Base-by-base conservation (phyloP, 2,113 vertebrate genomes). In the Puntigrus tetrazona region DNA sequence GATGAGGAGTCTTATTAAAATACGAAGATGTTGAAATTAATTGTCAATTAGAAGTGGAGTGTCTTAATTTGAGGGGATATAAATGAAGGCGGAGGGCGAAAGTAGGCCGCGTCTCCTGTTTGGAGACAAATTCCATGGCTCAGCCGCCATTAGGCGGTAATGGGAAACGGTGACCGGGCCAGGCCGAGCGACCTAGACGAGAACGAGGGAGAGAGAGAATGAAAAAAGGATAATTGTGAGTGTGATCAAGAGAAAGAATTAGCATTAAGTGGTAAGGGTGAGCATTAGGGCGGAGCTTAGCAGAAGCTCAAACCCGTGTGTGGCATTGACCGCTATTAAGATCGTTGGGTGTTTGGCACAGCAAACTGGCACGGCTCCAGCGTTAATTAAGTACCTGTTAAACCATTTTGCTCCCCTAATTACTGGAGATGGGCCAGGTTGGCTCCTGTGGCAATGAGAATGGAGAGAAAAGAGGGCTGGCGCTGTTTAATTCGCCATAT, bases 21-120 rank as follows among this genome's bases (percentile, higher is more conserved):
- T 94, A 95, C 94, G 93, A 95, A 95, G 94, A 95, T 94, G 94
- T 94, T 94, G 93, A 94, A 95, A 95, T 95, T 94, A 95, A 95
- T 95, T 95, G 94, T 94, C 94, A 95, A 95, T 95, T 95, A 94
- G 92, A 91, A 91, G 88, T 90, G 91, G 92, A 94, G 94, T 94
- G 92, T 95, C 94, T 95, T 95, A 93, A 95, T 95, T 94, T 92
- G 92, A 92, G 91, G 88, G 90, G 92, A 93, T 94, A 92, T 93
- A 94, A 95, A 95, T 91, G 92, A 88, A 88, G 88, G 89, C 89
- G 83, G 91, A 86, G 38, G 91, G 34, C 5, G 38, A 81, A 86
- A 85, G 78, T 87, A 72, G 87, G 89, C 79, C 78, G 59, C 63
- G 55, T 84, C 81, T 84, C 84, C 79, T 86, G 85, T 88, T 82